These are phyloP conservation scores for Cydia fagiglandana DNA, from an alignment of 1,140 invertebrate genomes.

Conservation along the genomic window DNA sequence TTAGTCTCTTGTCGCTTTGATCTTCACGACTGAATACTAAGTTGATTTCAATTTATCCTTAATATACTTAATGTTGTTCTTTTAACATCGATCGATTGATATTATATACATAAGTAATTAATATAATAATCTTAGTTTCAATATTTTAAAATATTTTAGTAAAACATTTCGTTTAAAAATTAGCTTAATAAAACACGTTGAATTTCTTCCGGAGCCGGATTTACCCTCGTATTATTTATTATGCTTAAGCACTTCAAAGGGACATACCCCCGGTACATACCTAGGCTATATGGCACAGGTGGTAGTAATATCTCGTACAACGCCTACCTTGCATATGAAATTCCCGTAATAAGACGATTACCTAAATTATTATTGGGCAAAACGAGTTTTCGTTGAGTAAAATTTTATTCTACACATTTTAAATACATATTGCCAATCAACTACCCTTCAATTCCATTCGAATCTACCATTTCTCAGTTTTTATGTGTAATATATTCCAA, in stretches of 20 bases:
- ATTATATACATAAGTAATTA: too few relatives aligned
- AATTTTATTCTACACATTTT: background rate
- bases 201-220: background rate
- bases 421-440: background rate
- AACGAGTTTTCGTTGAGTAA: background rate
- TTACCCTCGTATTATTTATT: background rate
- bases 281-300: background rate
- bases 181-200: background rate
- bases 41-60: background rate
- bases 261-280: background rate
- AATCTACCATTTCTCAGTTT: background rate
- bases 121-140: too few relatives aligned
- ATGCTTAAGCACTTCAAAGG: background rate
- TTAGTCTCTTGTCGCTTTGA: conserved; percentile 7
- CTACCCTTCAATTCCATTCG: background rate
- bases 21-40: background rate
- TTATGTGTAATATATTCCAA: conserved; percentile 1
- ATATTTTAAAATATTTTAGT: too few relatives aligned
- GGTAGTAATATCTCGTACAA: conserved; percentile 10
- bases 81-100: background rate
- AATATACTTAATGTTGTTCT: background rate
- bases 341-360: background rate
- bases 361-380: background rate
- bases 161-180: background rate
- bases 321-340: background rate